These are phyloP conservation scores for Sebastes oblongus DNA, from an alignment of 2,797 vertebrate species.

Conservation along the genomic window DNA sequence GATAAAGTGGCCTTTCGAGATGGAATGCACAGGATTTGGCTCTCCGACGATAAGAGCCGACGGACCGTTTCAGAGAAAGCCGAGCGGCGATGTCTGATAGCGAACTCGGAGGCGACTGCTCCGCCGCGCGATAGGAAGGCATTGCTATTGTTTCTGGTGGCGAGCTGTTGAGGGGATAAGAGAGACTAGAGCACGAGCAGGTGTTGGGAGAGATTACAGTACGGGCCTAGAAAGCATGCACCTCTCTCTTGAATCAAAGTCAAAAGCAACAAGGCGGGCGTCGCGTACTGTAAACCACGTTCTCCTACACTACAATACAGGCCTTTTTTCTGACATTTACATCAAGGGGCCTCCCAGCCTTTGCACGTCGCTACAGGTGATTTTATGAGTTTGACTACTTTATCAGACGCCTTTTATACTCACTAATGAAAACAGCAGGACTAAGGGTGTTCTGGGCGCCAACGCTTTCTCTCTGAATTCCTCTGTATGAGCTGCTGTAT, in stretches of 20 bases:
- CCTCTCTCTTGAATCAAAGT: constrained; percentile 66
- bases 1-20: constrained; percentile 45
- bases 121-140: constrained; percentile 47
- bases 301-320: constrained; percentile 27
- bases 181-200: constrained; percentile 50
- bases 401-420: constrained; percentile 64
- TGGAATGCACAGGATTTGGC: constrained; percentile 61
- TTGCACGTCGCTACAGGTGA: constrained; percentile 41
- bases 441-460: constrained; percentile 55
- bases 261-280: constrained; percentile 68
- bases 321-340: constrained; percentile 71
- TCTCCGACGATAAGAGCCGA: constrained; percentile 51
- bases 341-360: constrained; percentile 57
- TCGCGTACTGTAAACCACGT: constrained; percentile 37
- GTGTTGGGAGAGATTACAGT: constrained; percentile 71
- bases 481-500: constrained; percentile 24
- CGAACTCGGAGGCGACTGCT: constrained; percentile 21
- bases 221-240: constrained; percentile 10
- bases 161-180: constrained; percentile 60
- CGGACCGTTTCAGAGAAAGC: constrained; percentile 4
- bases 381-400: constrained; percentile 62
- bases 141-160: constrained; percentile 64
- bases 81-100: constrained; percentile 47
- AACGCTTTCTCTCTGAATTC: constrained; percentile 53
- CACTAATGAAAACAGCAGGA: constrained; percentile 78